Evolutionary conservation across 2,113 vertebrate species (phyloP).

Genomic region (Sphaerodactylus townsendi): DNA sequence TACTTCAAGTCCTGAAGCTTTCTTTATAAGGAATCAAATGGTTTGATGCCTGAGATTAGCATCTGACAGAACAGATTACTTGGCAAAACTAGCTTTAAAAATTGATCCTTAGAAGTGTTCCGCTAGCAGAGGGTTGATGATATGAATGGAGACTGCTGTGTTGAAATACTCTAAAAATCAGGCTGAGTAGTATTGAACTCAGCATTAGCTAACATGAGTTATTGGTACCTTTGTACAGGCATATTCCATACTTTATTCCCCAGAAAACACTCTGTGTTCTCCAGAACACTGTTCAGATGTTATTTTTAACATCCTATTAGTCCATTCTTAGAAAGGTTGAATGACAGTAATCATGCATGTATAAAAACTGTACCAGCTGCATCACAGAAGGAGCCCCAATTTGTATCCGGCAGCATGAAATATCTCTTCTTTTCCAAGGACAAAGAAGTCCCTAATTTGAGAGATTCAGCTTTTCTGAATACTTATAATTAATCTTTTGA

Average conservation of each 20-base stretch:
- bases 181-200: background rate
- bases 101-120: background rate
- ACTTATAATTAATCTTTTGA: conserved; percentile 6
- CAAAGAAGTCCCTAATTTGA: conserved; percentile 33
- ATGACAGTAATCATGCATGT: conserved; percentile 3
- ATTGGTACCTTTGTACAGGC: background rate
- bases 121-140: background rate
- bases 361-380: background rate
- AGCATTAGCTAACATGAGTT: conserved; percentile 27
- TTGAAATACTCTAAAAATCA: background rate
- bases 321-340: background rate
- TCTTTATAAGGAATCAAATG: background rate
- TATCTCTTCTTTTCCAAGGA: conserved; percentile 22
- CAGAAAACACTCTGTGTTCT: conserved; percentile 4
- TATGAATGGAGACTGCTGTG: background rate
- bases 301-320: conserved; percentile 36
- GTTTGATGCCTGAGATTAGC: background rate
- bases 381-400: conserved; percentile 7
- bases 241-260: conserved; percentile 15
- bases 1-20: background rate
- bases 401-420: background rate
- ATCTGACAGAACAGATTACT: background rate
- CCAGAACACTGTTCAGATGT: background rate
- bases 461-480: background rate
- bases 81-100: background rate